Evolutionary conservation across 2,113 vertebrate species (phyloP).

Genomic region (Barbus barbus): DNA sequence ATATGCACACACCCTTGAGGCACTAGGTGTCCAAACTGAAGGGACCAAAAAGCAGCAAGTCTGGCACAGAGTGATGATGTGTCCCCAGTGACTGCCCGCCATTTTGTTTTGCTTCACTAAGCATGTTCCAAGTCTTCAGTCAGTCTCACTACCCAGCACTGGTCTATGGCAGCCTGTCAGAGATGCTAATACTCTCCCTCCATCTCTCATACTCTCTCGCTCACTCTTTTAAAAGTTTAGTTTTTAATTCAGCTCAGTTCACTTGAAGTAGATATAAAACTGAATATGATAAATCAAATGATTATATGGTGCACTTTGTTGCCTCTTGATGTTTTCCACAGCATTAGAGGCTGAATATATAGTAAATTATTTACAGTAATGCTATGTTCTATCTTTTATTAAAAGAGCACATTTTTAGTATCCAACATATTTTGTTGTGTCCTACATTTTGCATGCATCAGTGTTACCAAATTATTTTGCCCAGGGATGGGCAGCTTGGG

Average conservation of each 20-base stretch:
- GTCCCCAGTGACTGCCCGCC: constrained; percentile 12
- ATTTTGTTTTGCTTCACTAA: constrained; percentile 37
- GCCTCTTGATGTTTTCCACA: neutral
- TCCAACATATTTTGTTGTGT: neutral
- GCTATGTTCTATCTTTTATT: neutral
- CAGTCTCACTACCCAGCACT: constrained; percentile 11
- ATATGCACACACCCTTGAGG: neutral
- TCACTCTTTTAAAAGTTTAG: neutral
- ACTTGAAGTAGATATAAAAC: neutral
- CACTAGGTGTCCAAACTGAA: constrained; percentile 28
- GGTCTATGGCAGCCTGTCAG: constrained; percentile 37
- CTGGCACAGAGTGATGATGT: constrained; percentile 47
- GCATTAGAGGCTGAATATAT: neutral
- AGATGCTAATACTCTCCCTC: constrained; percentile 15
- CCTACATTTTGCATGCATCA: neutral
- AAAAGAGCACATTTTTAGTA: neutral
- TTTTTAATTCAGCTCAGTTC: neutral
- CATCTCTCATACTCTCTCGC: constrained; percentile 6
- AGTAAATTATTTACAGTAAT: neutral
- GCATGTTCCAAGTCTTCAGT: constrained; percentile 31
- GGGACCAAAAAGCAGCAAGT: constrained; percentile 28
- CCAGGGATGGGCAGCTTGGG: neutral
- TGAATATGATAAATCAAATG: neutral
- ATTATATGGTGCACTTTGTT: neutral
- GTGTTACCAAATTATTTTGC: neutral